These are phyloP conservation scores for Epicauta chinensis DNA, from an alignment of 1,140 invertebrate species.

Conservation along the genomic window DNA sequence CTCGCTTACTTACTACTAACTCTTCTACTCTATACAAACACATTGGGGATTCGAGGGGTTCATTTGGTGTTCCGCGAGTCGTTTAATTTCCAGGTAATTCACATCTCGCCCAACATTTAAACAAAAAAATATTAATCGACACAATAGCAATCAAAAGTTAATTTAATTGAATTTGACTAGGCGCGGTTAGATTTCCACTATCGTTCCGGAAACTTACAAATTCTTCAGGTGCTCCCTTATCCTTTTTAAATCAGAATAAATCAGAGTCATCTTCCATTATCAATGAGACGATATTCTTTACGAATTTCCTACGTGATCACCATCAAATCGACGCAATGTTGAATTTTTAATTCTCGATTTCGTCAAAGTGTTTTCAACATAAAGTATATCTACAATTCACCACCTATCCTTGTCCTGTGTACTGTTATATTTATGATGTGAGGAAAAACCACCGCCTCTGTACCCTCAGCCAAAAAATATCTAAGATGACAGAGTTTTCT, in stretches of 20 bases:
- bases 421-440: conserved; percentile 27
- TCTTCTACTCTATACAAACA: conserved; percentile 3
- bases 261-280: conserved; percentile 2
- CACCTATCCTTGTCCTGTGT: conserved; percentile 5
- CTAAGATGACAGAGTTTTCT: conserved; percentile 9
- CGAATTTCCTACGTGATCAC: conserved; percentile 15
- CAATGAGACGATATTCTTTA: conserved; percentile 10
- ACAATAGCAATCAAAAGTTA: too few relatives aligned
- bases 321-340: conserved; percentile 11
- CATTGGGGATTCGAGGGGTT: conserved; percentile 12
- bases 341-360: conserved; percentile 25
- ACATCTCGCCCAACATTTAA: too few relatives aligned
- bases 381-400: neutral
- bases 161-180: too few relatives aligned
- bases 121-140: too few relatives aligned
- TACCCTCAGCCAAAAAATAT: conserved; percentile 1
- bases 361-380: conserved; percentile 23
- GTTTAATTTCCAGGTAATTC: conserved; percentile 35
- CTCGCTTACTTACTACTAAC: conserved; percentile 14
- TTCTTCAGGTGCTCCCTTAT: too few relatives aligned
- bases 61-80: conserved; percentile 20
- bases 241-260: neutral
- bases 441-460: conserved; percentile 22
- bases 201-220: too few relatives aligned
- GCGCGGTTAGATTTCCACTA: too few relatives aligned